Percentiles rank a stretch among this genome's conserved stretches.
Evolutionary conservation across 2,888 invertebrate species (phyloP).

Genomic region (Orchesella flavescens): DNA sequence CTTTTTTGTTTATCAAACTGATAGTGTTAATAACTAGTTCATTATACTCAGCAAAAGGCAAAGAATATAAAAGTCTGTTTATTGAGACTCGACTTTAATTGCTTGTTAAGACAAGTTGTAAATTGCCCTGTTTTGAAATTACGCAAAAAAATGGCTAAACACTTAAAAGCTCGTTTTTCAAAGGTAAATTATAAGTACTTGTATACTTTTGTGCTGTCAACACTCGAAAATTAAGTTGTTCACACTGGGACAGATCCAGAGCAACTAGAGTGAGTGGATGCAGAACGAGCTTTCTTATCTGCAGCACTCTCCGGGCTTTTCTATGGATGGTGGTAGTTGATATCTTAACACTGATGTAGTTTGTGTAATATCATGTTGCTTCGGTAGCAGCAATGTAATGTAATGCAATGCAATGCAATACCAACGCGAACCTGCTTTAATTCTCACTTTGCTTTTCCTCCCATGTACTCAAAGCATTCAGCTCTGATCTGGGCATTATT

Average conservation of each 20-base stretch:
- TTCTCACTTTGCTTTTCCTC: not conserved
- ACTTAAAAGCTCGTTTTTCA: too few relatives aligned
- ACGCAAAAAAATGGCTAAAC: too few relatives aligned
- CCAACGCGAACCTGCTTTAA: not conserved
- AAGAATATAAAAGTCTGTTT: too few relatives aligned
- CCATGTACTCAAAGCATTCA: not conserved
- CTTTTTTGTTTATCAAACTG: too few relatives aligned
- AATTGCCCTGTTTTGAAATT: too few relatives aligned
- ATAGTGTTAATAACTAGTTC: not conserved
- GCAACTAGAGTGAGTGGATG: slow-evolving; percentile 50
- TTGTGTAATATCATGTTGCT: not conserved
- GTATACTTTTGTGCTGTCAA: slow-evolving; percentile 10
- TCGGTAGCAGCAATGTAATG: not conserved
- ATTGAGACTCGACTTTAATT: too few relatives aligned
- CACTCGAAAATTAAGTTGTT: slow-evolving; percentile 53
- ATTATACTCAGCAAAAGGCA: not conserved
- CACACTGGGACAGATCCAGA: slow-evolving; percentile 61
- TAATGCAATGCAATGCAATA: not conserved
- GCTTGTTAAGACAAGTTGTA: too few relatives aligned
- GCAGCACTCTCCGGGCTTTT: slow-evolving; percentile 40
- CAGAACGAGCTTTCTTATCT: slow-evolving; percentile 55
- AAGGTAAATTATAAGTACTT: too few relatives aligned
- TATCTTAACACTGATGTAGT: slow-evolving; percentile 17
- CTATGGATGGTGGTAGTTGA: slow-evolving; percentile 39
- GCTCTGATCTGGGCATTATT: not conserved